Base-by-base conservation (phyloP, 1,140 invertebrate species). In the Trichoplusia ni region DNA sequence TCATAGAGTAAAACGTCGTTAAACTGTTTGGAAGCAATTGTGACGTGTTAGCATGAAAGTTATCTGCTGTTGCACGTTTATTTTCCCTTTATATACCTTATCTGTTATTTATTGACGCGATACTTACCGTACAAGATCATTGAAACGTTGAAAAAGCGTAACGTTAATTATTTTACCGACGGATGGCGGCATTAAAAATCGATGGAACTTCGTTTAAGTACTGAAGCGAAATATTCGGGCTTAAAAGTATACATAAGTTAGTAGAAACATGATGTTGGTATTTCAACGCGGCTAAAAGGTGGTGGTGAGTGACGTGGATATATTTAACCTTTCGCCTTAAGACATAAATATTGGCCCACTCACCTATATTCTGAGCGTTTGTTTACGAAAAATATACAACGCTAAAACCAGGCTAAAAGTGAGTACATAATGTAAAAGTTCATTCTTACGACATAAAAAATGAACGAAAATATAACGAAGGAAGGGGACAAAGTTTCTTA, bases 401-500 rank as follows among this genome's bases (percentile, higher is more conserved):
- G 7, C 21, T 11, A 8, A 18, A 40, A 42, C 19, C 35, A 11
- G 0, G 19, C 6, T 35, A 19, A 54, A 38, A 38, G n/a, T 25
- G 9, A 19, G 3, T 54, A 54, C 11, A 38, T 54, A 38, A 25
- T 37, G 19, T 14, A 25, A 54, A 54, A 54, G 18, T 54, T 23
- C 1, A 25, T 33, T n/a, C 19, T 13, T 38, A 35, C 19, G 33
- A 18, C 27, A 54, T 54, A 38, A 54, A 54, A 54, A 25, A 38
- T 23, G 27, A 67, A 64, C 35, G 14, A 44, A 58, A 44, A 51
- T 29, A 51, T 29, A 58, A 44, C 37, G 25, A n/a, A 27, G 14
- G 27, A 40, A 56, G 29, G 21, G 46, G 46, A 60, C 58, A 51
- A 62, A 27, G n/a, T 58, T 44, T 27, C 38, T 29, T 58, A 58